phyloP scores from a whole-genome alignment of 2,797 vertebrate genomes.

The Diplodus puntazzo region DNA sequence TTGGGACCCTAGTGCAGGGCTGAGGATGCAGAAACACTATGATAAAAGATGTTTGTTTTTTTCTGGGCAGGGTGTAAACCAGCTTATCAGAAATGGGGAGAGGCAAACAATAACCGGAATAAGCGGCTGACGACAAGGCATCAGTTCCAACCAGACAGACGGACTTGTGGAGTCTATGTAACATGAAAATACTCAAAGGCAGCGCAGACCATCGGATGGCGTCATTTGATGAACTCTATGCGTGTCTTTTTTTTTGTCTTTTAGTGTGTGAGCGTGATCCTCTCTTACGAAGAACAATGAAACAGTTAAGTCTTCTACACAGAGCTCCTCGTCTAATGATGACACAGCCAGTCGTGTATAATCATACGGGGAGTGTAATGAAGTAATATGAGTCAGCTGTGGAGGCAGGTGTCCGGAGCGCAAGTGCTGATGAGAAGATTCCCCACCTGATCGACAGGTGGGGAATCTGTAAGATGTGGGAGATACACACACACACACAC shows the following conservation, averaged over 20 bases:
- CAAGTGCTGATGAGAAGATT: conserved; percentile 21
- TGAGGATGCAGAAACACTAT: neutral
- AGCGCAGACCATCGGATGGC: neutral
- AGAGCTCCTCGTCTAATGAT: conserved; percentile 3
- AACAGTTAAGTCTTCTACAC: neutral
- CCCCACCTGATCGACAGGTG: conserved; percentile 48
- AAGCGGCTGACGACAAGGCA: neutral
- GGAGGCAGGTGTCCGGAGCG: conserved; percentile 47
- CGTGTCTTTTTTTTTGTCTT: neutral
- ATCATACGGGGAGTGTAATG: conserved; percentile 26
- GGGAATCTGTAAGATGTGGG: conserved; percentile 10
- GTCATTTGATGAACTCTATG: neutral
- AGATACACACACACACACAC: neutral
- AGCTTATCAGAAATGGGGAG: neutral
- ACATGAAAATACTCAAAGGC: neutral
- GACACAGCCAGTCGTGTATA: conserved; percentile 27
- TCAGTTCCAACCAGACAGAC: neutral
- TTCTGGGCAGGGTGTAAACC: neutral
- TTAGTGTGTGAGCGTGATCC: neutral
- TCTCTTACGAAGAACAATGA: neutral
- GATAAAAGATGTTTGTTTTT: neutral
- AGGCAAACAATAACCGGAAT: neutral
- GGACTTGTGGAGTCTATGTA: neutral
- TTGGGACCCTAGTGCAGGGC: neutral
- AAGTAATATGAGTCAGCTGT: conserved; percentile 48